Conservation (phyloP, 64 coral and sea anemone genomes). For the Pachyseris speciosa region DNA sequence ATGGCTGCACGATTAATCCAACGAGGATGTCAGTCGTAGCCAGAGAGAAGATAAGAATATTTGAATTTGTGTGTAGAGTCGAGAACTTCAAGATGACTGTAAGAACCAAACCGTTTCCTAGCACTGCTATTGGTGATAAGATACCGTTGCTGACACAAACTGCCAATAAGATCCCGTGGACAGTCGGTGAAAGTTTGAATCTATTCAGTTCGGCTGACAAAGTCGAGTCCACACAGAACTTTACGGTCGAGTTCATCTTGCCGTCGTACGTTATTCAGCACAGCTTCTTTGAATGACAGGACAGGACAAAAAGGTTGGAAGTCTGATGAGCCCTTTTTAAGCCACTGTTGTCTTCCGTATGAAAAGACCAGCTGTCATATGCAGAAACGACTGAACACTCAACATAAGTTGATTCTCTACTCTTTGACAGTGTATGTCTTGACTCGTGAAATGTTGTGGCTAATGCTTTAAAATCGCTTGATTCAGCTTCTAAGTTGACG, state of each 20-base stretch:
- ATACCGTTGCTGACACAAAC: conserved; percentile 30
- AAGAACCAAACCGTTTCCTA: neutral
- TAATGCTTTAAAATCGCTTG: neutral
- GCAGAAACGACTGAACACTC: neutral
- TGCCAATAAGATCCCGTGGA: neutral
- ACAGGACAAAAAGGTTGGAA: neutral
- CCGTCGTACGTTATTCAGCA: no score
- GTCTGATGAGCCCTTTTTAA: neutral
- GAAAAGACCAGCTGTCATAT: neutral
- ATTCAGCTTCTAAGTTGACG: neutral
- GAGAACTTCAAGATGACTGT: neutral
- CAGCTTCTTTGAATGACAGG: neutral
- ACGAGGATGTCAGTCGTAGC: conserved; percentile 31
- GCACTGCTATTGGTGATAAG: neutral
- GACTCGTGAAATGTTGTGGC: no score
- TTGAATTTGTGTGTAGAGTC: conserved; percentile 10
- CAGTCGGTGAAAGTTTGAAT: neutral
- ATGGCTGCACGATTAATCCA: conserved; percentile 21
- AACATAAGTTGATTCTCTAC: neutral
- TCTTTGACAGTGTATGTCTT: neutral
- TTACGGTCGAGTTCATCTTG: conserved; percentile 35
- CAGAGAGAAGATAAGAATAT: conserved; percentile 26
- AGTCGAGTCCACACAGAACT: conserved; percentile 15
- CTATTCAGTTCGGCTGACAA: conserved; percentile 27
- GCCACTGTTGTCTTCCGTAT: no score